These are phyloP conservation scores for Brachyopa scutellaris DNA, from an alignment of 2,888 invertebrate species.

Conservation along the genomic window DNA sequence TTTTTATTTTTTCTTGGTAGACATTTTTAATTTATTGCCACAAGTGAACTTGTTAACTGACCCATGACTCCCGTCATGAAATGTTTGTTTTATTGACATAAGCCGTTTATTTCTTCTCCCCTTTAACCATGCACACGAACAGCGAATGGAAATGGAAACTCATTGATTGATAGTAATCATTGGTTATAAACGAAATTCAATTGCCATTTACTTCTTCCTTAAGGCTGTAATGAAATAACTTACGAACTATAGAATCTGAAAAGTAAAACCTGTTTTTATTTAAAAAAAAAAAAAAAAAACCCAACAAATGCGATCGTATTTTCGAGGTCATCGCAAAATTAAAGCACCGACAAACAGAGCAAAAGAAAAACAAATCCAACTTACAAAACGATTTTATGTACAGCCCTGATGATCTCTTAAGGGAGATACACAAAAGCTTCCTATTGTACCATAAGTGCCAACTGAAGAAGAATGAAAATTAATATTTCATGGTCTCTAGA, in stretches of 20 bases:
- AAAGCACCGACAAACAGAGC: slow-evolving; percentile 7
- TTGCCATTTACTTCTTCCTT: background rate
- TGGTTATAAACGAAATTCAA: background rate
- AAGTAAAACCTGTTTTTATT: slow-evolving; percentile 33
- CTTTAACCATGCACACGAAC: background rate
- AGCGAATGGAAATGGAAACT: background rate
- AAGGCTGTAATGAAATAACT: background rate
- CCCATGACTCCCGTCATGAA: slow-evolving; percentile 18
- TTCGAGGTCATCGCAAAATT: slow-evolving; percentile 57
- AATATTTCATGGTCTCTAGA: slow-evolving; percentile 67
- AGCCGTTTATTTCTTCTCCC: background rate
- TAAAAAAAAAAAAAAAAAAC: background rate
- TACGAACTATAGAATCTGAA: background rate
- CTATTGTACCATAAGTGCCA: slow-evolving; percentile 43
- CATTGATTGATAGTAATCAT: slow-evolving; percentile 5
- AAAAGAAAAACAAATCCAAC: background rate
- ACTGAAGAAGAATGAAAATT: slow-evolving; percentile 57
- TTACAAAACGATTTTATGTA: slow-evolving; percentile 34
- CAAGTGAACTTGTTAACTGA: slow-evolving; percentile 22
- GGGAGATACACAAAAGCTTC: slow-evolving; percentile 49
- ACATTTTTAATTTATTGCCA: slow-evolving; percentile 13
- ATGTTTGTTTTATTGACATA: slow-evolving; percentile 27
- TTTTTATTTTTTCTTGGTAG: slow-evolving; percentile 41
- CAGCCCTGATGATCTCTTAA: slow-evolving; percentile 15
- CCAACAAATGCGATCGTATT: no score